A percentile compares a stretch with the other conserved stretches of the same genome.
These are phyloP conservation scores for Empis stercorea DNA, from an alignment of 2,888 invertebrate genomes.

Conservation along the genomic window DNA sequence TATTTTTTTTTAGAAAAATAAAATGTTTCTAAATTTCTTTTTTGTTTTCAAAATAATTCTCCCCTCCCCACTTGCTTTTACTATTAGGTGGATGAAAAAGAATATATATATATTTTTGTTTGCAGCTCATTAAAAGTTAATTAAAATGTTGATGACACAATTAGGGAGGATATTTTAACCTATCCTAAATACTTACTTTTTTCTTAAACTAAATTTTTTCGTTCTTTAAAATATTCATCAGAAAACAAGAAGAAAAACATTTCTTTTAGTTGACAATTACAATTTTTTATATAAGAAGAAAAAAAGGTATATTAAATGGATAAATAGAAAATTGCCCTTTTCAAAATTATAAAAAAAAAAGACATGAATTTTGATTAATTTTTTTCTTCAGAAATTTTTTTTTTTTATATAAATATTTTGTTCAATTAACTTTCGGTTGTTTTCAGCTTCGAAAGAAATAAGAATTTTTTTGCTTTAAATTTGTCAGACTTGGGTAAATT, in stretches of 20 bases:
- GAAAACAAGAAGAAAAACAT: no score
- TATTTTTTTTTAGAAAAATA: neutral
- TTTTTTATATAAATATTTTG: neutral
- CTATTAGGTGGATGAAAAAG: neutral
- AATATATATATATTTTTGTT: neutral
- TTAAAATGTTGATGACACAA: slow-evolving; percentile 9
- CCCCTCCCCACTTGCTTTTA: neutral
- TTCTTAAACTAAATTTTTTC: neutral
- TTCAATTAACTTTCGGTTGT: no score
- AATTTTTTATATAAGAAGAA: neutral
- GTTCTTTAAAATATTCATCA: no score
- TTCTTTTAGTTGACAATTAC: slow-evolving; percentile 3
- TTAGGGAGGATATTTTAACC: slow-evolving; percentile 4
- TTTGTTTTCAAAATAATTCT: neutral
- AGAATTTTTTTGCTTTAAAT: no score
- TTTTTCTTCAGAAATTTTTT: neutral
- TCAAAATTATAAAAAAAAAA: no score
- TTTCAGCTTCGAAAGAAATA: no score
- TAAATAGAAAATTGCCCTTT: no score
- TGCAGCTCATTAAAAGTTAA: slow-evolving; percentile 11
- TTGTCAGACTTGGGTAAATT: no score
- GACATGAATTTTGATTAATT: no score
- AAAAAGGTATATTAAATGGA: no score
- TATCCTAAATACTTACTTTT: neutral
- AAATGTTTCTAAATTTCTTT: neutral